Conservation (phyloP, 2,888 invertebrate species). For the Diarsia mendica region DNA sequence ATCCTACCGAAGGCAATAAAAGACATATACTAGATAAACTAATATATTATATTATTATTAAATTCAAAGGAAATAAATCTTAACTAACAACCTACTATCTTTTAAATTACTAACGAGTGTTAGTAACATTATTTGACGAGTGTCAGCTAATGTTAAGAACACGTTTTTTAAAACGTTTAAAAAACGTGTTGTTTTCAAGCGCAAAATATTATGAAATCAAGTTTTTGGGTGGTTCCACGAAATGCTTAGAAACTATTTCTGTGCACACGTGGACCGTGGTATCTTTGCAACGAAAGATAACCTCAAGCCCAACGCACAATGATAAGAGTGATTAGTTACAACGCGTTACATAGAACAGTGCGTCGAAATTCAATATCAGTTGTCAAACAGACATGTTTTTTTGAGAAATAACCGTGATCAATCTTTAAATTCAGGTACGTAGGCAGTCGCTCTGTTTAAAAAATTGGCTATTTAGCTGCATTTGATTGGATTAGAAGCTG, state of each 20-base stretch:
- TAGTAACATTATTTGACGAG: too few species aligned
- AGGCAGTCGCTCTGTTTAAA: not conserved
- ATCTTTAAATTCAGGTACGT: not conserved
- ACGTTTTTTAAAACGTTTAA: too few species aligned
- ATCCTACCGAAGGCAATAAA: not conserved
- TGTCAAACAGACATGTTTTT: not conserved
- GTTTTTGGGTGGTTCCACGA: slow-evolving; percentile 26
- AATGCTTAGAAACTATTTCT: slow-evolving; percentile 60
- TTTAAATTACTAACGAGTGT: too few species aligned
- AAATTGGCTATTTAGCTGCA: not conserved
- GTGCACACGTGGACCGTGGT: slow-evolving; percentile 55
- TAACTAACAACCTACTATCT: too few species aligned
- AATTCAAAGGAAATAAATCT: not conserved
- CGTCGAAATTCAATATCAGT: slow-evolving; percentile 52
- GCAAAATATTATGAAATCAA: slow-evolving; percentile 11
- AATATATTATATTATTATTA: not conserved
- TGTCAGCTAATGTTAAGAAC: too few species aligned
- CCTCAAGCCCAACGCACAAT: slow-evolving; percentile 63
- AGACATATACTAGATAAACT: not conserved
- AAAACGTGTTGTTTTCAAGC: not conserved
- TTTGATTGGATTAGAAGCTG: not conserved
- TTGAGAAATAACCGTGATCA: not conserved
- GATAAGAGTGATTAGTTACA: slow-evolving; percentile 66
- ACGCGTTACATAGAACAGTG: slow-evolving; percentile 55
- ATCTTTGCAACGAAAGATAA: slow-evolving; percentile 70